These are phyloP conservation scores for Lochmaea crataegi DNA, from an alignment of 2,888 invertebrate species.

Conservation along the genomic window DNA sequence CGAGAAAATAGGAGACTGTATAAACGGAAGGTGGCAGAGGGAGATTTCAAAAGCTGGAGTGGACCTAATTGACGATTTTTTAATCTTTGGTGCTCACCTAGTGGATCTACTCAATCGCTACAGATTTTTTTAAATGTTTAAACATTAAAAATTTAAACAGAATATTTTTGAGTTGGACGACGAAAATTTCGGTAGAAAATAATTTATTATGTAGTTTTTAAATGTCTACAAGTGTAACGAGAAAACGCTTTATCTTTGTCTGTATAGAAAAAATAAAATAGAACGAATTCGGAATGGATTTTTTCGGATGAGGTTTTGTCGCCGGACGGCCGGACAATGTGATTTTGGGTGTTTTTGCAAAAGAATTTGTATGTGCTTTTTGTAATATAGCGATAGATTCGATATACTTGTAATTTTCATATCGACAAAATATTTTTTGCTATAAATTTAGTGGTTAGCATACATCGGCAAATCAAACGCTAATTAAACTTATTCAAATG, in stretches of 20 bases:
- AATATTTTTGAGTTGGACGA: constrained; percentile 23
- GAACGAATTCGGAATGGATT: constrained; percentile 26
- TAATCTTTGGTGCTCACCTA: too few relatives aligned
- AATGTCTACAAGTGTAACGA: constrained; percentile 50
- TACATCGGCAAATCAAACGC: background rate
- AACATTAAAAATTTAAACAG: background rate
- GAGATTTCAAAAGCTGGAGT: too few relatives aligned
- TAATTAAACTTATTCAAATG: too few relatives aligned
- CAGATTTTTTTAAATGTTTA: constrained; percentile 9
- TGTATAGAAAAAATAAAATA: constrained; percentile 46
- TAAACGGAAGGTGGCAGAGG: too few relatives aligned
- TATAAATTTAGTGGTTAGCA: constrained; percentile 26
- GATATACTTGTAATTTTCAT: constrained; percentile 52
- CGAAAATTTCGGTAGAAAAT: constrained; percentile 23
- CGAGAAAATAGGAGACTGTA: too few relatives aligned
- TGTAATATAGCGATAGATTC: constrained; percentile 50
- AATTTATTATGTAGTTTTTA: constrained; percentile 40
- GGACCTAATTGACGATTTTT: too few relatives aligned
- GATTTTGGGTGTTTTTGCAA: constrained; percentile 46
- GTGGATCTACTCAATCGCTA: too few relatives aligned
- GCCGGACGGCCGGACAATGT: constrained; percentile 34
- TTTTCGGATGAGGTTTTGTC: constrained; percentile 21
- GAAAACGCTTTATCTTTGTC: constrained; percentile 51
- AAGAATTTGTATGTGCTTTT: constrained; percentile 48
- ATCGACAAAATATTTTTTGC: constrained; percentile 45